Conservation (phyloP, 2,113 vertebrate genomes). For the Candoia aspera region DNA sequence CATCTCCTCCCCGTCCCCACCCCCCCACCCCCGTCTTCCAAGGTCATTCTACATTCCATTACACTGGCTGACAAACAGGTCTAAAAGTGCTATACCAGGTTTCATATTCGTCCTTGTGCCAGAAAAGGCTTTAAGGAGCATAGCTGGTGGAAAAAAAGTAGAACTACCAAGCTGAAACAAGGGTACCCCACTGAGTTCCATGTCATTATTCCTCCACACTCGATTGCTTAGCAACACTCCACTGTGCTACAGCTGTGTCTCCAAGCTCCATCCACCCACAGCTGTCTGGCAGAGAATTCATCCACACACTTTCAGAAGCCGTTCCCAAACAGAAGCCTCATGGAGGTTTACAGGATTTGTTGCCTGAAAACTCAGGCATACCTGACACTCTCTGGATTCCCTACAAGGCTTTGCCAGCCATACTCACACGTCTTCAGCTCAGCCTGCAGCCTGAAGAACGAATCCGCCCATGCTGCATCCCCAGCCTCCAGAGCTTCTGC, state of each 20-base stretch:
- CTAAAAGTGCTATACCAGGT: neutral
- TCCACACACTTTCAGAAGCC: neutral
- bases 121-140: neutral
- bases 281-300: neutral
- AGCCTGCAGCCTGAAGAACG: neutral
- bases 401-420: neutral
- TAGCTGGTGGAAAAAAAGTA: neutral
- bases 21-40: too few species aligned
- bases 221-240: neutral
- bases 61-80: neutral
- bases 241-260: neutral
- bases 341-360: neutral
- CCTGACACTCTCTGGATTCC: neutral
- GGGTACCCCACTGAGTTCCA: neutral
- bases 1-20: too few species aligned
- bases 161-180: neutral
- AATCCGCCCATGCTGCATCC: neutral
- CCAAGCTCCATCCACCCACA: neutral
- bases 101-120: neutral
- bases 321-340: neutral
- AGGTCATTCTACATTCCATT: too few species aligned
- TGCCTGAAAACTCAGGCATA: too few species aligned
- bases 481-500: neutral
- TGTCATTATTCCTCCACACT: neutral
- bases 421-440: neutral